Percentiles rank a stretch among this genome's conserved stretches.
phyloP scores from a whole-genome alignment of 2,797 vertebrate genomes.

The Buceros bicornis region DNA sequence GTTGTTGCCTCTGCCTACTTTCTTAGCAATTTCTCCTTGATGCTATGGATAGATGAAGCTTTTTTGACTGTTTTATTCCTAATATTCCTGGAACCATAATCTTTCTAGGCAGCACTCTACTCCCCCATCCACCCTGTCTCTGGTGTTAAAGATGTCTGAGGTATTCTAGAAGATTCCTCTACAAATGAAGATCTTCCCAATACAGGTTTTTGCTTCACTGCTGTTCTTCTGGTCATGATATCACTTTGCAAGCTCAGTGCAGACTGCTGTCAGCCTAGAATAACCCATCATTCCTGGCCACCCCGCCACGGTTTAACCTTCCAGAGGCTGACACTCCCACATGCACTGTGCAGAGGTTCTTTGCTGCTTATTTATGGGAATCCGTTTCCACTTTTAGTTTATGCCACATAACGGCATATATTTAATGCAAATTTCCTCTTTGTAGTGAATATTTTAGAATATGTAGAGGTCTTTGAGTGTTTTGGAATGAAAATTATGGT shows the following conservation, averaged over 20 bases:
- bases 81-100: neutral
- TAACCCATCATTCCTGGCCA: neutral
- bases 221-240: neutral
- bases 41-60: neutral
- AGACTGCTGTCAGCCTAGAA: neutral
- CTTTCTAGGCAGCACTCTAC: neutral
- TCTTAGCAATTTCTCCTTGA: neutral
- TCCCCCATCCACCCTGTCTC: neutral
- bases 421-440: neutral
- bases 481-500: slow-evolving; percentile 21
- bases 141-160: neutral
- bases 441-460: neutral
- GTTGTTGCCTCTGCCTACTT: neutral
- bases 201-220: neutral
- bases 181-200: neutral
- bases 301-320: neutral
- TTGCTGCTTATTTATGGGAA: neutral
- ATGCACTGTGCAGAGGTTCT: neutral
- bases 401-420: neutral
- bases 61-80: neutral
- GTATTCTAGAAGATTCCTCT: neutral
- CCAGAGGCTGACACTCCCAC: neutral
- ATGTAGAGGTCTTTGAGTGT: neutral
- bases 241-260: neutral
- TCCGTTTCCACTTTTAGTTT: neutral